phyloP scores from a whole-genome alignment of 2,113 vertebrate genomes.

The Bujurquina vittata region DNA sequence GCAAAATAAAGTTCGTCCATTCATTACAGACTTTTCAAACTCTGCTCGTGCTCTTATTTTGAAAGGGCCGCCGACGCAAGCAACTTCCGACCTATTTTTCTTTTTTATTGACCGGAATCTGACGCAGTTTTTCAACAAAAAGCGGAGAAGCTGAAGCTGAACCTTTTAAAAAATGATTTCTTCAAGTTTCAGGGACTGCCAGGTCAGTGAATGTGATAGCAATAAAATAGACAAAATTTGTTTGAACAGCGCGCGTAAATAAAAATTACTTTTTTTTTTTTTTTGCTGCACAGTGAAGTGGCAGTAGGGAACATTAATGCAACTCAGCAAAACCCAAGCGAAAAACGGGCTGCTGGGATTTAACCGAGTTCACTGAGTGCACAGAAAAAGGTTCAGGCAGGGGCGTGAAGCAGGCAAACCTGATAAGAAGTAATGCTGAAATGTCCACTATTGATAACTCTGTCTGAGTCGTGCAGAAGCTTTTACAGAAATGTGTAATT shows the following conservation, averaged over 20 bases:
- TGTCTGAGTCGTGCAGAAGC: not conserved
- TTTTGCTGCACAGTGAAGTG: too few relatives aligned
- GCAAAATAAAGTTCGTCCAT: not conserved
- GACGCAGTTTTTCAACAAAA: fast-evolving
- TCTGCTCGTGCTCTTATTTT: conserved; percentile 43
- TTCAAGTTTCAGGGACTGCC: conserved; percentile 75
- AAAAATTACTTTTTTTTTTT: too few relatives aligned
- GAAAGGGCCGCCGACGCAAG: fast-evolving
- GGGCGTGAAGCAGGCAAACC: not conserved
- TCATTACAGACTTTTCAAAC: fast-evolving
- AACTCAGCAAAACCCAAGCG: not conserved
- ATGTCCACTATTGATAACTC: not conserved
- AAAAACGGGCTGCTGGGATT: not conserved
- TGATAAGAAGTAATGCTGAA: not conserved
- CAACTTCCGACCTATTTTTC: conserved; percentile 16
- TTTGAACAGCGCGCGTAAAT: too few relatives aligned
- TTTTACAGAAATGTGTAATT: not conserved
- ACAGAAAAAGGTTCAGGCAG: not conserved
- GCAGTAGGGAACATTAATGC: too few relatives aligned
- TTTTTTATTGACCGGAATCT: fast-evolving
- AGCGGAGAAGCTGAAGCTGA: too few relatives aligned
- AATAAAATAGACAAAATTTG: not conserved
- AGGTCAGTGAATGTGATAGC: conserved; percentile 55
- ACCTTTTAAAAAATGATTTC: conserved; percentile 49
- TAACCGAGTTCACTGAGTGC: not conserved